Evolutionary conservation across 92 coral and sea anemone species (phyloP).

Genomic region (Siderastrea siderea): DNA sequence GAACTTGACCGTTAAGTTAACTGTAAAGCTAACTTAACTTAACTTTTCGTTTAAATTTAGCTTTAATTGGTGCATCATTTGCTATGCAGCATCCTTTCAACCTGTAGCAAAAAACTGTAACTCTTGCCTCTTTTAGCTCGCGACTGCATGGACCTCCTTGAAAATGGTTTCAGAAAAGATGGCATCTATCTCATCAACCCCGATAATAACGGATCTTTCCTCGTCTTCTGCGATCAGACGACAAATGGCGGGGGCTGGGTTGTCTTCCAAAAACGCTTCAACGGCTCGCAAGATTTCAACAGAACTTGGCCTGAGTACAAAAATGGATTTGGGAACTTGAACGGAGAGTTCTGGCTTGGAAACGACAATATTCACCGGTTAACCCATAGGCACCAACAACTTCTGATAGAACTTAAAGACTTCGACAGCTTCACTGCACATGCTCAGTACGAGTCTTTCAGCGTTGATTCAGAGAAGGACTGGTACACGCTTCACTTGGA

Average conservation of each 20-base stretch:
- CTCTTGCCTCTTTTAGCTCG: not conserved
- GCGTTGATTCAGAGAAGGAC: constrained; percentile 50
- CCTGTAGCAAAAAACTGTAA: not conserved
- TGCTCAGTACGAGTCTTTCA: constrained; percentile 29
- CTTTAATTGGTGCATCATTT: too few relatives aligned
- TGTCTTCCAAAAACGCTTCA: constrained; percentile 48
- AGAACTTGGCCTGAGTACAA: constrained; percentile 51
- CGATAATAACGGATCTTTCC: constrained; percentile 32
- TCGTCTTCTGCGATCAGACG: constrained; percentile 51
- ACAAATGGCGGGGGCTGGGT: constrained; percentile 70
- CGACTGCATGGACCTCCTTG: constrained; percentile 55
- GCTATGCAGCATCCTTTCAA: too few relatives aligned
- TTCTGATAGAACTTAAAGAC: constrained; percentile 39
- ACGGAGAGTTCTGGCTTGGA: constrained; percentile 59
- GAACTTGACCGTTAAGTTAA: too few relatives aligned
- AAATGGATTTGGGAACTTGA: constrained; percentile 55
- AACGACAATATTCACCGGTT: constrained; percentile 54
- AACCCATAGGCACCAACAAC: not conserved
- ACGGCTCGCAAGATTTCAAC: constrained; percentile 17
- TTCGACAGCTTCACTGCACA: not conserved
- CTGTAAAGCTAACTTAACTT: too few relatives aligned
- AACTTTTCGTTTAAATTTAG: too few relatives aligned
- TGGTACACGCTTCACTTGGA: constrained; percentile 32
- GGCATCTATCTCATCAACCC: constrained; percentile 59
- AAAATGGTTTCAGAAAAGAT: constrained; percentile 39